Evolutionary conservation across 1,140 invertebrate genomes (phyloP).

Genomic region (Heliconius hermathena): DNA sequence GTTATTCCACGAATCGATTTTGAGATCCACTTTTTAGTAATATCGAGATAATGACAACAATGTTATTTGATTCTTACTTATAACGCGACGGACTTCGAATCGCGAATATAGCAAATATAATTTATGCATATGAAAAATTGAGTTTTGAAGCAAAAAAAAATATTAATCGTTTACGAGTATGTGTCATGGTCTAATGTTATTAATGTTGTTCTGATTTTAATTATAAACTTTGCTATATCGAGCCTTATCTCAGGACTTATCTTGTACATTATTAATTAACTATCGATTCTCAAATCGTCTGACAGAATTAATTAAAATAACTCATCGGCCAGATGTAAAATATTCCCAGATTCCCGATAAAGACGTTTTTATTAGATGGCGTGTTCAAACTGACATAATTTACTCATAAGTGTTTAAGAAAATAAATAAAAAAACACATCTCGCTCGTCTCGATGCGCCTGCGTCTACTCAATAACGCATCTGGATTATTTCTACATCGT

Average conservation of each 20-base stretch:
- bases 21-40: conserved; percentile 14
- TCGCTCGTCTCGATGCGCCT: conserved; percentile 35
- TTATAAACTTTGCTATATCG: conserved; percentile 8
- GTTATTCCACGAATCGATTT: conserved; percentile 8
- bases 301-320: conserved; percentile 36
- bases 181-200: conserved; percentile 2
- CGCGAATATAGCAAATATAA: neutral
- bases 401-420: conserved; percentile 48
- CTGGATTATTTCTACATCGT: conserved; percentile 46
- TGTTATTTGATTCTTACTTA: conserved; percentile 4
- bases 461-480: conserved; percentile 46
- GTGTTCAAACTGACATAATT: conserved; percentile 46
- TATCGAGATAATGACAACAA: conserved; percentile 14
- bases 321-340: conserved; percentile 31
- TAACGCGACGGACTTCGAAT: neutral
- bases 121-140: neutral
- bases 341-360: conserved; percentile 39
- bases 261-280: conserved; percentile 14
- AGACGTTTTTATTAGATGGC: conserved; percentile 43
- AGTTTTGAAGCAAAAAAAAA: neutral
- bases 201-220: conserved; percentile 9
- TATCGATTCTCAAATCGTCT: conserved; percentile 17
- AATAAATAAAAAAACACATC: conserved; percentile 43
- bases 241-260: neutral
- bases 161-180: conserved; percentile 4